Evolutionary conservation across 2,888 invertebrate genomes (phyloP).

Genomic region (Sinotaia quadrata): DNA sequence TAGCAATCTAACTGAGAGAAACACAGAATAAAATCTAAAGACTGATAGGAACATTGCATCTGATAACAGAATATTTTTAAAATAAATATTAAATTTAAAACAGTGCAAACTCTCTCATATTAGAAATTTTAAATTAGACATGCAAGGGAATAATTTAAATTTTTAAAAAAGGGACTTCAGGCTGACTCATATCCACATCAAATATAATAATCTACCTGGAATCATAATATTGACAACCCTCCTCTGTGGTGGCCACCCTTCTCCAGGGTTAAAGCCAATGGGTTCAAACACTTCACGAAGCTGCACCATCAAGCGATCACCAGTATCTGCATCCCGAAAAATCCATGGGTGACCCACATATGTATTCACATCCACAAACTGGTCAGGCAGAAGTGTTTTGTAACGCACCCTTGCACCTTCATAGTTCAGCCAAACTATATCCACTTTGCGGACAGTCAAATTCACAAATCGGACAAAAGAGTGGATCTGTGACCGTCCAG

Average conservation of each 20-base stretch:
- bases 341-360: conserved; percentile 89
- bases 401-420: conserved; percentile 79
- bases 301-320: conserved; percentile 78
- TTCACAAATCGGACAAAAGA: conserved; percentile 79
- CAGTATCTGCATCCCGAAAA: conserved; percentile 81
- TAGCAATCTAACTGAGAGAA: no score
- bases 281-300: conserved; percentile 65
- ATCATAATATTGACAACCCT: conserved; percentile 56
- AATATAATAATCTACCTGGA: conserved; percentile 45
- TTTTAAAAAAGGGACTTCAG: no score
- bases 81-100: no score
- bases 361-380: conserved; percentile 81
- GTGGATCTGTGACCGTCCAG: conserved; percentile 44
- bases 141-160: no score
- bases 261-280: conserved; percentile 38
- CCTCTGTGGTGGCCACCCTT: conserved; percentile 49
- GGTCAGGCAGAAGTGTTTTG: conserved; percentile 76
- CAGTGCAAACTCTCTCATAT: no score
- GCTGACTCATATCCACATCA: no score
- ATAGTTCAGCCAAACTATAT: conserved; percentile 86
- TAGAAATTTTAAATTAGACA: no score
- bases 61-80: no score
- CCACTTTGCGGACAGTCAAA: conserved; percentile 76
- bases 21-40: no score
- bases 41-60: no score